Evolutionary conservation across 2,888 invertebrate species (phyloP), one percentile per base, ranked within the genome.

Genomic region (Glaucopsyche alexis): DNA sequence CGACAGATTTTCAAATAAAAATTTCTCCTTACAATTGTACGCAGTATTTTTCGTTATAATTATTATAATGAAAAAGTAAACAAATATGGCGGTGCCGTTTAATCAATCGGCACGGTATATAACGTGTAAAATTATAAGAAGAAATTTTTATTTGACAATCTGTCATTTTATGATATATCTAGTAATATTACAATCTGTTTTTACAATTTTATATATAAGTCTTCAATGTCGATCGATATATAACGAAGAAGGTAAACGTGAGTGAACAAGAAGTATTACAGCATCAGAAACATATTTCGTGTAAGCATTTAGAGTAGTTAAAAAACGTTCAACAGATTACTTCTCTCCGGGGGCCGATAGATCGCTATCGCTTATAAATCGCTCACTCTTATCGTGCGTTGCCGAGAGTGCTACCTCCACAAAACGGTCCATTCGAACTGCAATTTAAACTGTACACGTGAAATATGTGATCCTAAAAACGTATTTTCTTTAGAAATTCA

Each of bases 341-440:
- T 73, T 71, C 75, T 76, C 81, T 79, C 79, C 72, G 78, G 78
- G 81, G 76, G 80, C 42, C 81, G 80, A 82, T 82, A 82, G 84
- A 84, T 85, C 77, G 78, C 80, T 83, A 85, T 85, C 84, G 79
- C 81, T 83, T 83, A 85, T 84, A 84, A 84, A 84, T 85, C 82
- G 83, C 80, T 82, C 81, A 81, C 78, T 74, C 80, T 81, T 84
- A 83, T 83, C 83, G 81, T 79, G 71, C 78, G 79, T 80, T 78
- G 78, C 75, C 78, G 78, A 82, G 81, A 78, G 29, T 29, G 81
- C 78, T 80, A 77, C 78, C 76, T 77, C 76, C 73, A 76, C 60
- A 60, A 60, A 60, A 60, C 47, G 19, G 47, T 69, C 45, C 45
- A 69, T 69, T 69, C 69, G 69, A 69, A 69, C 69, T 69, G 69